Base-by-base conservation (phyloP, 2,113 vertebrate species). In the Plectropomus leopardus region DNA sequence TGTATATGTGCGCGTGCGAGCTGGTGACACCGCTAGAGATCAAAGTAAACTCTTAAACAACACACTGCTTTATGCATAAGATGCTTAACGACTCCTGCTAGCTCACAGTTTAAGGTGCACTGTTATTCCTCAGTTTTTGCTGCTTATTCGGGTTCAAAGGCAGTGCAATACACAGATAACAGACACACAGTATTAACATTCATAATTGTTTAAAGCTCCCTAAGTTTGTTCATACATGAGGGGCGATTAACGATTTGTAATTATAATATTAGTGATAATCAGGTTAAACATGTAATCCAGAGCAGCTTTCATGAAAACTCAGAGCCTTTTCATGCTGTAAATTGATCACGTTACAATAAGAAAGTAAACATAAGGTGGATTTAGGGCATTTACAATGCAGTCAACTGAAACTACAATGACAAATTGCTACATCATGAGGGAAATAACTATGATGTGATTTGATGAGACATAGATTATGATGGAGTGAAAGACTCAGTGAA, bases 391-490 rank as follows among this genome's bases (percentile, higher is more conserved):
- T 88, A 60, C 64, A 83, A 87, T n/a, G 80, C 87, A 90, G 74
- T 86, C 78, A 75, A 70, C 72, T 90, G 87, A 91, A 87, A 85
- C 71, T 44, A 68, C 76, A 85, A 88, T 89, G 88, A 89, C 83
- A 87, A 90, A 91, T 54, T 88, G 89, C 79, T 32, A 86, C 89
- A 89, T 87, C 80, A 89, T 75, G 71, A 59, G 83, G 86, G 72
- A 84, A 86, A 79, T 80, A 55, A 86, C 47, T 77, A 44, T 92
- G 92, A 92, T 89, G 86, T 93, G 91, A 94, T 93, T 84, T 92
- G 89, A 94, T 87, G 88, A 94, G 92, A 92, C 92, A 88, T 86
- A 88, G 84, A 93, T 87, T 87, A 87, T 88, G 87, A 92, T 84
- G 85, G 88, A 92, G 90, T 88, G 89, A 89, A 92, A 80, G 85